Evolutionary conservation across 2,113 vertebrate species (phyloP), one percentile per base, ranked within the genome.

Genomic region (Podiceps cristatus): DNA sequence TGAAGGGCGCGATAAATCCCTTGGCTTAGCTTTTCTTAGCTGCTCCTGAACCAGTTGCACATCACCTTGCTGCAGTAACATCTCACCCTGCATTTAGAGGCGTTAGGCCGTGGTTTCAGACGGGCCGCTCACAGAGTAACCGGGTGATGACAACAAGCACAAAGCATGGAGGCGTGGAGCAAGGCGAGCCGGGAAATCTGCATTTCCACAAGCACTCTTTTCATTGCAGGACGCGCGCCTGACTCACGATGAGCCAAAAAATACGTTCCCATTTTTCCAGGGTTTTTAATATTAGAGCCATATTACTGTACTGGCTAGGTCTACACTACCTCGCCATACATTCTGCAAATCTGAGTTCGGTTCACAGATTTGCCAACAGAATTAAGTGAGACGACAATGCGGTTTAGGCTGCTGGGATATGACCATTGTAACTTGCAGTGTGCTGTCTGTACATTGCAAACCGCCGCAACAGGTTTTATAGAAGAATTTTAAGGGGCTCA

Each of bases 81-180:
- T 9, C 33, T 45, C 44, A 1, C 42, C 35, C 63, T 18, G 45
- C 14, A 1, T 7, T 27, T 7, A 4, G 13, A 19, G 68, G 35
- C 27, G 7, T 53, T 1, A 3, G 75, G 42, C n/a, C 22, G 0
- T 1, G 23, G 7, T 2, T 11, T 4, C 64, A 16, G 25, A 28
- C 25, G 2, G 11, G 55, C 72, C 35, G n/a, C n/a, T 9, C 24
- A 13, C 1, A 5, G 27, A 27, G 35, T 1, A 45, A 29, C 27
- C 1, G 40, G 9, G 18, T 1, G 40, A 42, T 7, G 8, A 24
- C 31, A 25, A 11, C 6, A 3, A 50, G 71, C 44, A 10, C 56
- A 25, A 29, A 13, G 50, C 28, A 18, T 2, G 1, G 18, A 33
- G 31, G 69, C 2, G 1, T 2, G 63, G 23, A 44, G 47, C 47